Percentiles rank a stretch among this genome's conserved stretches.
These are phyloP conservation scores for Eurois occulta DNA, from an alignment of 2,888 invertebrate genomes.

Conservation along the genomic window DNA sequence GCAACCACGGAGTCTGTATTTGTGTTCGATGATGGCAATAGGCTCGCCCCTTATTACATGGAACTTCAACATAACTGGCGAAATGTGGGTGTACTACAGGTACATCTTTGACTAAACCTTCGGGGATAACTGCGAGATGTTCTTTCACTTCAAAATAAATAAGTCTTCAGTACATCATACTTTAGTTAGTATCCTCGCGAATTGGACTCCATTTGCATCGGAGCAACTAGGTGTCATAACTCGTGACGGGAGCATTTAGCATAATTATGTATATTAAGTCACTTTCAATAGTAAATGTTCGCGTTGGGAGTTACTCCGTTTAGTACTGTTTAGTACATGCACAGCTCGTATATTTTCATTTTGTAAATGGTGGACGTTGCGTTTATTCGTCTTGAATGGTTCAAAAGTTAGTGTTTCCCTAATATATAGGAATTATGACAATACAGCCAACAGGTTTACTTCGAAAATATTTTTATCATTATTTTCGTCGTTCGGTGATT, in stretches of 20 bases:
- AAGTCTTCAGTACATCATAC: neutral
- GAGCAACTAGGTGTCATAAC: conserved; percentile 5
- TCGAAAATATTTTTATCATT: neutral
- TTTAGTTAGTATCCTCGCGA: neutral
- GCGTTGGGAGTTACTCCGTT: neutral
- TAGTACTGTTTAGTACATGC: neutral
- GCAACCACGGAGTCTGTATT: too few species aligned
- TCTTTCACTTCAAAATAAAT: neutral
- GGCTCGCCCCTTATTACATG: too few species aligned
- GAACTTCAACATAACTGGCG: too few species aligned
- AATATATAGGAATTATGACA: neutral
- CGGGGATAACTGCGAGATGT: too few species aligned
- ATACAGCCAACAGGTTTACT: neutral
- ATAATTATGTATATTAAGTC: conserved; percentile 32
- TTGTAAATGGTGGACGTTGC: neutral
- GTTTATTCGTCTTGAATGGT: neutral
- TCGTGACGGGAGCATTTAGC: conserved; percentile 17
- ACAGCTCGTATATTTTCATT: conserved; percentile 8
- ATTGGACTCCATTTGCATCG: conserved; percentile 10
- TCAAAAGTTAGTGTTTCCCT: neutral
- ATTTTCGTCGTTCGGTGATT: neutral
- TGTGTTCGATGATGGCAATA: too few species aligned
- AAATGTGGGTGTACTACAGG: too few species aligned
- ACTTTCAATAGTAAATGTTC: conserved; percentile 22
- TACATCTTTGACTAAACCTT: too few species aligned